phyloP scores from a whole-genome alignment of 2,113 vertebrate species.

The Plecotus auritus region DNA sequence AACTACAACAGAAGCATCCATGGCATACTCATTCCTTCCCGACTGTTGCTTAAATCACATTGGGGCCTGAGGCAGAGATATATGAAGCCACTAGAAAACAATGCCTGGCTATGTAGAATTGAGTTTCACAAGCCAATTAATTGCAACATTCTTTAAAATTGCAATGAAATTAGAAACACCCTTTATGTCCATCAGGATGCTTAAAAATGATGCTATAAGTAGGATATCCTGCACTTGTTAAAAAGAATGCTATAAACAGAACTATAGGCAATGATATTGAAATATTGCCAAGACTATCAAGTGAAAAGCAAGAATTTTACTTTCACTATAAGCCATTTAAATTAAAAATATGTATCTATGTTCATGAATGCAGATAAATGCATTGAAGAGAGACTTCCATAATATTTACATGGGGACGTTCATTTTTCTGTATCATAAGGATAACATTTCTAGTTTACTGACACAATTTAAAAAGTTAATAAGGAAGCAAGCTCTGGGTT shows the following conservation, averaged over 20 bases:
- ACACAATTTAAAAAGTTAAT: background rate
- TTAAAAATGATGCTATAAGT: background rate
- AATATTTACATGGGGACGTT: background rate
- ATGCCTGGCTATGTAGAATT: background rate
- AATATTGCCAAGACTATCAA: slow-evolving; percentile 1
- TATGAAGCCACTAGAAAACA: background rate
- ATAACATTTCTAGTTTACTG: background rate
- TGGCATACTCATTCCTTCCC: background rate
- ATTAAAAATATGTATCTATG: background rate
- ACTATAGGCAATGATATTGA: background rate
- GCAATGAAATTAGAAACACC: slow-evolving; percentile 10
- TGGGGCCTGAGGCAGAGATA: background rate
- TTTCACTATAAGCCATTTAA: background rate
- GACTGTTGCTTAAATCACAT: background rate
- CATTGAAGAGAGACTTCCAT: background rate
- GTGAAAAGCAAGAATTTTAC: background rate
- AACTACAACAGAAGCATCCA: background rate
- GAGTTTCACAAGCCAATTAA: slow-evolving; percentile 25
- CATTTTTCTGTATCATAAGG: background rate
- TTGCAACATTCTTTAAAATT: slow-evolving; percentile 36
- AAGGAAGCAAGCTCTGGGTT: background rate
- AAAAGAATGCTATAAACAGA: slow-evolving; percentile 22
- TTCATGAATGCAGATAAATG: background rate
- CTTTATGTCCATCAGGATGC: background rate
- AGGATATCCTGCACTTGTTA: slow-evolving; percentile 30